Base-by-base conservation (phyloP, 2,113 vertebrate species). In the Ceratotherium simum region DNA sequence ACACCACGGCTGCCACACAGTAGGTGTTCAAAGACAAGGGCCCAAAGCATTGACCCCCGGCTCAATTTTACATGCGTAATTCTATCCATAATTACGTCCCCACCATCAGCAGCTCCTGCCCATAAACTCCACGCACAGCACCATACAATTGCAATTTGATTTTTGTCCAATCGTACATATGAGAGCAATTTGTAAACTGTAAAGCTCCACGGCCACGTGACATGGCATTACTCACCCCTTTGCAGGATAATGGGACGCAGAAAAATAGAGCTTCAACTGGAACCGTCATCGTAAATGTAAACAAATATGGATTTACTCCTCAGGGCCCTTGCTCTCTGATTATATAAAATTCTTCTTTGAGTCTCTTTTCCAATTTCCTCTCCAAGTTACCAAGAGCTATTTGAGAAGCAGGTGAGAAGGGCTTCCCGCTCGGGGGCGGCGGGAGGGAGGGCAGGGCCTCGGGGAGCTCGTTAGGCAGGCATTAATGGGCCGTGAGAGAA, bases 391-490 rank as follows among this genome's bases (percentile, higher is more conserved):
- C 17, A 12, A 58, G 67, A 64, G 18, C 27, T 76, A 14, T 73
- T 51, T 54, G 39, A 54, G 46, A 92, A 72, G 33, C 20, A 42
- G 33, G 2, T 13, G 14, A 51, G 25, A 36, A 23, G 6, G 12
- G 23, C 18, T 95, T 62, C 14, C 16, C 48, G 33, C 31, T 48
- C 51, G 16, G 14, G 20, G 8, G 46, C 48, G 39, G 5, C 48
- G 39, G 5, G 1, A 9, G n/a, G 29, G n/a, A 72, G 3, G 12
- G 51, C 6, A 14, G 6, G 42, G 23, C 42, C 42, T 2, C n/a
- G 27, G 2, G 56, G 29, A 70, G 33, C 21, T 29, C 14, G 5
- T 29, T 39, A n/a, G 21, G 27, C 25, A 72, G 65, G 31, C 31
- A 1, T 23, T 21, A 4, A 1, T 11, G 39, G 46, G 36, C 46